These are phyloP conservation scores for Peromyscus californicus DNA, from an alignment of 2,113 vertebrate species.

Conservation along the genomic window DNA sequence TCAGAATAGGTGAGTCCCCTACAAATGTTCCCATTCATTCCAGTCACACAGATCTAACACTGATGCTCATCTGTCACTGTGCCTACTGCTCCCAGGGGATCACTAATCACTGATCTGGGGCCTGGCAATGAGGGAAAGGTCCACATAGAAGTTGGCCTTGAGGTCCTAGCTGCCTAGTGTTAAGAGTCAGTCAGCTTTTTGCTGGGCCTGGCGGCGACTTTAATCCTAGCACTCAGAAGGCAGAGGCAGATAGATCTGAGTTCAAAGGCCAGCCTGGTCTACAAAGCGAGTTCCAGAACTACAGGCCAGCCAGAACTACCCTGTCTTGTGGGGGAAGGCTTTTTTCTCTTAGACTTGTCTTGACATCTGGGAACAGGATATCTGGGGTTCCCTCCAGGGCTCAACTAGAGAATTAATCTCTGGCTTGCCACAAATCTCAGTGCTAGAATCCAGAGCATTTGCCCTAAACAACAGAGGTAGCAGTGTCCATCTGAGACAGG, in stretches of 20 bases:
- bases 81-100: not conserved
- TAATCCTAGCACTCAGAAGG: not conserved
- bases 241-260: not conserved
- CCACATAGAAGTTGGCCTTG: not conserved
- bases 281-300: too few species aligned
- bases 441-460: not conserved
- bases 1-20: not conserved
- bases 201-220: not conserved
- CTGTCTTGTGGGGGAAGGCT: not conserved
- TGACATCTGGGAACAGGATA: not conserved
- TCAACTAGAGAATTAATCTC: constrained; percentile 1
- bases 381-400: not conserved
- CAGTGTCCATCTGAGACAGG: not conserved
- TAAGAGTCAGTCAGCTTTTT: not conserved
- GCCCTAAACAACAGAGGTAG: not conserved
- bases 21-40: not conserved
- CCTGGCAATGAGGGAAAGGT: not conserved
- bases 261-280: not conserved
- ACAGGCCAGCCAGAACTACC: not conserved
- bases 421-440: not conserved
- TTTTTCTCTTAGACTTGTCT: not conserved
- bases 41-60: not conserved
- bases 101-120: not conserved
- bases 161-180: not conserved
- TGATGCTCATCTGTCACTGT: not conserved